Evolutionary conservation across 2,888 invertebrate species (phyloP).

Genomic region (Cylloceria caligata): DNA sequence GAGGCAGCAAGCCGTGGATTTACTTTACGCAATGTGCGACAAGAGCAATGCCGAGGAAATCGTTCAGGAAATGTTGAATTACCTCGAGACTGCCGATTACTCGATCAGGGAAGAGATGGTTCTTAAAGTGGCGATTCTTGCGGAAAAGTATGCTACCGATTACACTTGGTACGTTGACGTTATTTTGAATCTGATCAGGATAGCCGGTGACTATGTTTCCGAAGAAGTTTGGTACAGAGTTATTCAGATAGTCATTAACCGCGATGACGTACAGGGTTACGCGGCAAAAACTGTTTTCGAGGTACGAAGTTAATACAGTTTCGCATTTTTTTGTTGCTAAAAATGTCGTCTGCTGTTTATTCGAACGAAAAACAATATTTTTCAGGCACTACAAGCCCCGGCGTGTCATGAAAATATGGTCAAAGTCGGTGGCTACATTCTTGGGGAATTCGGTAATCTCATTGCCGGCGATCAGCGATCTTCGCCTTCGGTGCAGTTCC

Average conservation of each 20-base stretch:
- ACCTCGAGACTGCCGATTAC: slow-evolving; percentile 99
- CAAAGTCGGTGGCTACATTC: slow-evolving; percentile 99
- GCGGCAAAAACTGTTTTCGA: slow-evolving; percentile 99
- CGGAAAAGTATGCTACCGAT: slow-evolving; percentile 99
- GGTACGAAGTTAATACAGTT: slow-evolving; percentile 83
- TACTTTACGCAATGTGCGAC: slow-evolving; percentile 99
- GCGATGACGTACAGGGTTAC: slow-evolving; percentile 99
- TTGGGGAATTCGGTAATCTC: slow-evolving; percentile 99
- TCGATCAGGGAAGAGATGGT: slow-evolving; percentile 99
- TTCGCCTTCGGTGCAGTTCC: slow-evolving; percentile 98
- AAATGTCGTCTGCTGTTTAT: background rate
- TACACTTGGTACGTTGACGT: slow-evolving; percentile 99
- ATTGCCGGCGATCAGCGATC: slow-evolving; percentile 99
- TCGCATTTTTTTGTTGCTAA: slow-evolving; percentile 3
- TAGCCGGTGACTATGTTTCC: slow-evolving; percentile 99
- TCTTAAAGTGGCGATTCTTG: slow-evolving; percentile 98
- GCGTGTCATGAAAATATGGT: slow-evolving; percentile 99
- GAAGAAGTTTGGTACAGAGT: slow-evolving; percentile 99
- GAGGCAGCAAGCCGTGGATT: slow-evolving; percentile 98
- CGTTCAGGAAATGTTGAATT: slow-evolving; percentile 99
- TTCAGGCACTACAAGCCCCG: slow-evolving; percentile 96
- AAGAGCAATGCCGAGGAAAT: slow-evolving; percentile 99
- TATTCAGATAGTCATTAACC: slow-evolving; percentile 99
- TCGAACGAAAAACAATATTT: slow-evolving; percentile 23
- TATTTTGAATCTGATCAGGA: slow-evolving; percentile 98